A percentile compares a stretch with the other conserved stretches of the same genome.
These are phyloP conservation scores for Coenobita brevimanus DNA, from an alignment of 1,140 invertebrate genomes.

Conservation along the genomic window DNA sequence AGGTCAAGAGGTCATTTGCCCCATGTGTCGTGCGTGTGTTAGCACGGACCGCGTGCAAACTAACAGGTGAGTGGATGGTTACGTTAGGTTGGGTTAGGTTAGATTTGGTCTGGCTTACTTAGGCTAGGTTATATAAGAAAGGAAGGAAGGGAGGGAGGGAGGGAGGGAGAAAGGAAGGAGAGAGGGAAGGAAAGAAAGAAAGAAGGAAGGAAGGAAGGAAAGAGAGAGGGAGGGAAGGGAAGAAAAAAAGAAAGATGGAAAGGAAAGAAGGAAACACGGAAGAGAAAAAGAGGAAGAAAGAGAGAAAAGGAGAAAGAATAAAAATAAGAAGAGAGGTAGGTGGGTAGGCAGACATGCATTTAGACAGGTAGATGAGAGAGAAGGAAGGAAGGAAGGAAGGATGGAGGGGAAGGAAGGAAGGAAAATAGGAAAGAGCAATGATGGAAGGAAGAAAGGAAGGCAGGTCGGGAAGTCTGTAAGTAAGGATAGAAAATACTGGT, in stretches of 20 bases:
- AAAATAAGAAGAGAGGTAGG: neutral
- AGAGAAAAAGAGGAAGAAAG: no score
- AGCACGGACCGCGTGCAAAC: conserved; percentile 8
- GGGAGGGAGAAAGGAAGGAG: neutral
- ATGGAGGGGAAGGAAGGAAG: no score
- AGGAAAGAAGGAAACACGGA: neutral
- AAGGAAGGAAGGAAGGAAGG: conserved; percentile 1
- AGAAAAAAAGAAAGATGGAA: neutral
- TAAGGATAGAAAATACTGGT: no score
- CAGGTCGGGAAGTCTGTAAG: no score
- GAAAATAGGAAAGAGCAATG: no score
- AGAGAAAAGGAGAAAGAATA: neutral
- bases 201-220: neutral
- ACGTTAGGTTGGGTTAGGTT: neutral
- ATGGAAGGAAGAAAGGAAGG: no score
- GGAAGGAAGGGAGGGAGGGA: neutral
- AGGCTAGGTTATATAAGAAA: no score
- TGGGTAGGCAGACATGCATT: neutral
- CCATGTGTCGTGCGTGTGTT: conserved; percentile 8
- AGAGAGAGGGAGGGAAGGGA: neutral
- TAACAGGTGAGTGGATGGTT: conserved; percentile 14
- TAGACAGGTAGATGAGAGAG: conserved; percentile 3
- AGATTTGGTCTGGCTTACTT: no score
- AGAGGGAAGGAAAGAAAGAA: neutral
- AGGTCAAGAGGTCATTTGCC: neutral